A percentile compares a stretch with the other conserved stretches of the same genome.
These are phyloP conservation scores for Oegoconia quadripuncta DNA, from an alignment of 2,888 invertebrate genomes.

Conservation along the genomic window DNA sequence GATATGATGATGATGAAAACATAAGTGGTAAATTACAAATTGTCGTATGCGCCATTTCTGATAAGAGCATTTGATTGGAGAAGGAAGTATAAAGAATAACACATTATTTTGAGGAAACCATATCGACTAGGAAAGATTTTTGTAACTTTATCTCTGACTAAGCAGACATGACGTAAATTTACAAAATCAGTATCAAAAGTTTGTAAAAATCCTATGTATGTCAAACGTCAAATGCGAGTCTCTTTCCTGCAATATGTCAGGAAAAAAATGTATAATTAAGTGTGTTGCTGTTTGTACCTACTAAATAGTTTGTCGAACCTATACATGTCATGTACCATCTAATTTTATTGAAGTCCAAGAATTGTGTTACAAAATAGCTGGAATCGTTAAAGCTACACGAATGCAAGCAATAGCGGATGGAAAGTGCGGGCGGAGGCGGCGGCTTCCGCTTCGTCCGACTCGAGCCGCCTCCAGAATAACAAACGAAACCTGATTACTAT, in stretches of 20 bases:
- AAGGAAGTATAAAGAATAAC: constrained; percentile 40
- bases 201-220: no score
- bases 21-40: constrained; percentile 27
- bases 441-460: constrained; percentile 61
- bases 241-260: no score
- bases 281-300: no score
- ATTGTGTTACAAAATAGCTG: constrained; percentile 39
- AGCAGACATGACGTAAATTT: no score
- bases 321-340: neutral
- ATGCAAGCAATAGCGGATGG: constrained; percentile 66
- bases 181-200: no score
- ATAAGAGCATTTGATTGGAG: constrained; percentile 31
- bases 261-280: no score
- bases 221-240: no score
- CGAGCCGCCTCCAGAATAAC: constrained; percentile 72
- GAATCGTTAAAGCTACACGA: constrained; percentile 53
- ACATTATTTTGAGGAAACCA: constrained; percentile 38
- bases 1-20: no score
- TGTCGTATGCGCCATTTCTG: constrained; percentile 23
- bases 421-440: constrained; percentile 65
- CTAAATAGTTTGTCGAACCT: neutral
- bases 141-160: no score
- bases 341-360: constrained; percentile 8
- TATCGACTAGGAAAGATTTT: constrained; percentile 31
- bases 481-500: constrained; percentile 78